A percentile compares a stretch with the other conserved stretches of the same genome.
Conservation (phyloP, 1,140 invertebrate species). For the Scaptomyza pallida region DNA sequence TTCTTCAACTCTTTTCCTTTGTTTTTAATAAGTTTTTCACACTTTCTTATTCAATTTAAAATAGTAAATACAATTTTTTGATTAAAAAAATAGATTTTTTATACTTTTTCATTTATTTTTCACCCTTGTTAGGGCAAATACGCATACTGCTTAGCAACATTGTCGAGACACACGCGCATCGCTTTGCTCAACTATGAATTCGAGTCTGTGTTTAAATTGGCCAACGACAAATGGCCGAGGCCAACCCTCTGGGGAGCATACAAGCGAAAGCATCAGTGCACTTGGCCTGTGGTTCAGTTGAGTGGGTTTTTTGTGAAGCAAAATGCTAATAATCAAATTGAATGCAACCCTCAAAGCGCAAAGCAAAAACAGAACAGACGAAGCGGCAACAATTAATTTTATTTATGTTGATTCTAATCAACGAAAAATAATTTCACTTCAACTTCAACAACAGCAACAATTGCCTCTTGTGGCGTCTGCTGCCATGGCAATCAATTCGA, state of each 20-base stretch:
- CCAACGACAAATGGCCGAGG: slow-evolving; percentile 41
- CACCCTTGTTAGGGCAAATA: neutral
- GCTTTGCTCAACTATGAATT: neutral
- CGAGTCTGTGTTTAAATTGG: slow-evolving; percentile 46
- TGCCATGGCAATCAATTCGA: slow-evolving; percentile 55
- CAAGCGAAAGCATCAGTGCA: slow-evolving; percentile 17
- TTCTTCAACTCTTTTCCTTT: too few species aligned
- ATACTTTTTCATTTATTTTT: neutral
- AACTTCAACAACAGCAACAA: too few species aligned
- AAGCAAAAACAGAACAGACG: too few species aligned
- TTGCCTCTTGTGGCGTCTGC: slow-evolving; percentile 32
- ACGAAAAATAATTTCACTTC: slow-evolving; percentile 44
- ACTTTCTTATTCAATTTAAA: neutral
- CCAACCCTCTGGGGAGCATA: slow-evolving; percentile 26
- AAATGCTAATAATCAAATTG: slow-evolving; percentile 78
- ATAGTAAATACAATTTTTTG: neutral
- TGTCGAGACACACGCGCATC: neutral
- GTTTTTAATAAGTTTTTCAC: too few species aligned
- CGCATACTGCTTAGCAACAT: neutral
- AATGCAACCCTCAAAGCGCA: slow-evolving; percentile 63
- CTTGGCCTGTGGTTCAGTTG: slow-evolving; percentile 47
- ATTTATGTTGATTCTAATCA: slow-evolving; percentile 82
- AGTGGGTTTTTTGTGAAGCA: slow-evolving; percentile 20
- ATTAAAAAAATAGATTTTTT: neutral
- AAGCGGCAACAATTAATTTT: slow-evolving; percentile 79